Percentiles rank a stretch among this genome's conserved stretches.
phyloP scores from a whole-genome alignment of 2,113 vertebrate genomes.

The Hiodon tergisus region DNA sequence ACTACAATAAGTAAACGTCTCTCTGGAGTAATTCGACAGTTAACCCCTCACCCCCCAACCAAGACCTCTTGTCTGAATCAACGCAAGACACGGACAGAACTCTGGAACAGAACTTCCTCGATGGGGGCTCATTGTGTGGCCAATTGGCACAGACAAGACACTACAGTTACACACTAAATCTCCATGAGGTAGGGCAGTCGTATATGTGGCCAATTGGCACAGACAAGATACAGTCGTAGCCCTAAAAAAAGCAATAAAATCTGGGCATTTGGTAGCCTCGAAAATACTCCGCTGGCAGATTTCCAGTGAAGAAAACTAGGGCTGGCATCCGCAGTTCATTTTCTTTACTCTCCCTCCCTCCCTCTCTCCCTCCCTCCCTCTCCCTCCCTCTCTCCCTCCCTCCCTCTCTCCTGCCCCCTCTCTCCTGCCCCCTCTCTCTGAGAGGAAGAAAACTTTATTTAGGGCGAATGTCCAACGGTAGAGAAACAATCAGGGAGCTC shows the following conservation, averaged over 20 bases:
- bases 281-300: neutral
- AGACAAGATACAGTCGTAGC: too few relatives aligned
- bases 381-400: neutral
- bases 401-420: neutral
- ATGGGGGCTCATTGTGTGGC: too few relatives aligned
- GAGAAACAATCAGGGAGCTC: neutral
- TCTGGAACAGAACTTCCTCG: neutral
- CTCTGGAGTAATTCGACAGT: neutral
- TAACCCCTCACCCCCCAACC: neutral
- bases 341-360: neutral
- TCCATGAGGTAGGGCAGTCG: too few relatives aligned
- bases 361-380: neutral
- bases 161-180: neutral
- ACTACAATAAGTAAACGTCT: neutral
- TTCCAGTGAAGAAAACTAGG: neutral
- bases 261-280: too few relatives aligned
- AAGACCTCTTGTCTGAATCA: neutral
- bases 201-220: too few relatives aligned
- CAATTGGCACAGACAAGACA: too few relatives aligned
- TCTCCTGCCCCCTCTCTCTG: neutral
- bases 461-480: neutral
- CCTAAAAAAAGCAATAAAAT: neutral
- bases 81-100: neutral
- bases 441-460: conserved; percentile 8
- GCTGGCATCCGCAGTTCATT: neutral